Conservation (phyloP, 2,888 invertebrate genomes). For the Mycogona germanica region DNA sequence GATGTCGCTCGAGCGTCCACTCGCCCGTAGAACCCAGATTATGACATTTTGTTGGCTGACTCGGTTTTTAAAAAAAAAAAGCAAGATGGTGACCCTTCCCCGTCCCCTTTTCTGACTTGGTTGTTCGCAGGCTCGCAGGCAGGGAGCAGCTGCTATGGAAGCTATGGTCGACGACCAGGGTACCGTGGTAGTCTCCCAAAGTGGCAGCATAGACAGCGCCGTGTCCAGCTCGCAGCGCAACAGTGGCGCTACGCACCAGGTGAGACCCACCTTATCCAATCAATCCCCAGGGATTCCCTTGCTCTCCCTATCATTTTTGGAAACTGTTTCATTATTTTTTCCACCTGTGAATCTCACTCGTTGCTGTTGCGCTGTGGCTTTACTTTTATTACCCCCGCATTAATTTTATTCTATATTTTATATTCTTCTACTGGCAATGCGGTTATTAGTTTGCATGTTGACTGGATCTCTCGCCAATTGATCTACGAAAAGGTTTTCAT, state of each 20-base stretch:
- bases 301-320: neutral
- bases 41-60: no score
- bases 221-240: constrained; percentile 18
- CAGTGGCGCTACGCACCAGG: constrained; percentile 15
- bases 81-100: neutral
- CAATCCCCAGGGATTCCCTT: neutral
- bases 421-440: no score
- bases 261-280: neutral
- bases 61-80: neutral
- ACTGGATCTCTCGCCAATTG: no score
- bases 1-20: no score
- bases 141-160: constrained; percentile 68
- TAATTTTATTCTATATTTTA: no score
- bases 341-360: no score
- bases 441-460: no score
- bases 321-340: neutral
- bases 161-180: constrained; percentile 70
- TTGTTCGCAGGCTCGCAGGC: no score
- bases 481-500: no score
- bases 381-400: no score
- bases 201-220: constrained; percentile 8
- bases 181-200: constrained; percentile 11
- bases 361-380: no score
- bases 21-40: no score
- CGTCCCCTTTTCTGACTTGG: neutral